Percentiles rank a stretch among this genome's conserved stretches.
These are phyloP conservation scores for Cataglyphis livida DNA, from an alignment of 2,888 invertebrate species.

Conservation along the genomic window DNA sequence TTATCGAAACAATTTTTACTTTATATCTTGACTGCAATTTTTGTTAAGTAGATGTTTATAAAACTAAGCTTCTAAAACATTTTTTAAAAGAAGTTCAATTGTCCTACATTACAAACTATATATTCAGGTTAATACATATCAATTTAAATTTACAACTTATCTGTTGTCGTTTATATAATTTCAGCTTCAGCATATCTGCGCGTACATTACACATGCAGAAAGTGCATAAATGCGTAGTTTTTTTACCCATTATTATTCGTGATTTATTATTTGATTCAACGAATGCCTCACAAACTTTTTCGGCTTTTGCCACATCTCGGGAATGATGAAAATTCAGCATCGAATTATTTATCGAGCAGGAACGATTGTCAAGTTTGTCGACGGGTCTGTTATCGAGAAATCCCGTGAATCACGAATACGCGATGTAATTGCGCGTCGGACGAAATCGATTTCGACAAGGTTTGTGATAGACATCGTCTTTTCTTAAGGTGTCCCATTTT, in stretches of 20 bases:
- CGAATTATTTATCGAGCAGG: conserved; percentile 16
- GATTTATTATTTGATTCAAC: neutral
- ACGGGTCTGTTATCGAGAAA: neutral
- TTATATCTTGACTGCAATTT: neutral
- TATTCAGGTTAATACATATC: neutral
- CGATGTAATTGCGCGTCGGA: conserved; percentile 13
- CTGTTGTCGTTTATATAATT: neutral
- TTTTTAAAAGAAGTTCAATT: neutral
- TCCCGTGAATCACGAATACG: conserved; percentile 10
- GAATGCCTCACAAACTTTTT: neutral
- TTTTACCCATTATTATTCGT: neutral
- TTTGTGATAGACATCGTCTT: conserved; percentile 11
- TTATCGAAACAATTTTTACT: neutral
- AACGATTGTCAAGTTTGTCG: conserved; percentile 42
- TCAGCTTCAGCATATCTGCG: neutral
- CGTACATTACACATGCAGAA: neutral
- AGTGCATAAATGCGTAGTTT: conserved; percentile 2
- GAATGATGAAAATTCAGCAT: neutral
- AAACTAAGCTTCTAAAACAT: conserved; percentile 28
- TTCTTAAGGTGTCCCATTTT: conserved; percentile 34
- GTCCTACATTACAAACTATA: neutral
- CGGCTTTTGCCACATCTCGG: neutral
- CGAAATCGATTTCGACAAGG: conserved; percentile 25
- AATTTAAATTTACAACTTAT: neutral
- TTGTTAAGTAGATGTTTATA: conserved; percentile 37